Conservation (phyloP, 2,113 vertebrate species). For the Mesitornis unicolor region DNA sequence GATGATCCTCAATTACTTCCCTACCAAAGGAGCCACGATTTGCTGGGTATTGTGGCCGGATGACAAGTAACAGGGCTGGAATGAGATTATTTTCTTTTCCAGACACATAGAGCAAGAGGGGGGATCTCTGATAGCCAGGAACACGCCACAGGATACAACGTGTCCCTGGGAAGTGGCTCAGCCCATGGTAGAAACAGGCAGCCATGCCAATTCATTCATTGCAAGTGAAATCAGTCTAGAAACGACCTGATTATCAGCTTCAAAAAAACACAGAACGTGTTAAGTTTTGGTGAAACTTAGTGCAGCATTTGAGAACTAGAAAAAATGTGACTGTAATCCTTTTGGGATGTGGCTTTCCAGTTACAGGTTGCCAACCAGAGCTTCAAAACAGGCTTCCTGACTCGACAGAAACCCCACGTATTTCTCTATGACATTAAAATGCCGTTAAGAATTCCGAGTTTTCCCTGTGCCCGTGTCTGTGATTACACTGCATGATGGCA, state of each 20-base stretch:
- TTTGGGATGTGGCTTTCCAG: background rate
- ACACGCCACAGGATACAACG: fast-evolving
- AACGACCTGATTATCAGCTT: background rate
- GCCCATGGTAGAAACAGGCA: background rate
- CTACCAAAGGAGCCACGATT: background rate
- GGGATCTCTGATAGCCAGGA: background rate
- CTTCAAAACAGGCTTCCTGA: background rate
- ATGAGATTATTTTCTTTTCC: background rate
- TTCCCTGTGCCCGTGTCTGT: background rate
- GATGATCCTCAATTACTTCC: background rate
- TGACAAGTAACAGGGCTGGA: background rate
- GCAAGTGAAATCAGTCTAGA: background rate
- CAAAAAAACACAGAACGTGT: background rate
- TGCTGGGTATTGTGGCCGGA: background rate
- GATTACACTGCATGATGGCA: background rate
- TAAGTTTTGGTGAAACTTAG: background rate
- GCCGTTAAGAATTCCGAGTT: background rate
- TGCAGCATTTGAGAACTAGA: background rate
- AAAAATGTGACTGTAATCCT: background rate
- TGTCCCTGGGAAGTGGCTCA: background rate
- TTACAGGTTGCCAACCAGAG: background rate
- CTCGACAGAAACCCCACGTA: background rate
- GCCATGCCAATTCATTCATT: background rate
- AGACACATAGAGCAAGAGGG: background rate
- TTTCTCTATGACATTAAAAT: background rate